Evolutionary conservation across 2,113 vertebrate genomes (phyloP).

Genomic region (Lethenteron reissneri): DNA sequence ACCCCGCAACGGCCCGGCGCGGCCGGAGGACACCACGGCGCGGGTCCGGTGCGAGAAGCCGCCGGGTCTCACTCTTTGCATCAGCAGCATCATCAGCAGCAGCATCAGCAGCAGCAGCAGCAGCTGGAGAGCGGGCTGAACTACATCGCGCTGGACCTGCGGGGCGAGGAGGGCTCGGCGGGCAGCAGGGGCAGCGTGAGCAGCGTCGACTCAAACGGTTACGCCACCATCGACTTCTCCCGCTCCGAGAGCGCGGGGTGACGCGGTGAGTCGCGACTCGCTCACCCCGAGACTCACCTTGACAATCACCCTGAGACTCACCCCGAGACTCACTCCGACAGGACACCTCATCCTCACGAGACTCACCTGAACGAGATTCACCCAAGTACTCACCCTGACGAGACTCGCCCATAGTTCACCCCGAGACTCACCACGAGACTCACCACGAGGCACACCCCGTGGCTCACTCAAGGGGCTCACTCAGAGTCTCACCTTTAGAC

Average conservation of each 20-base stretch:
- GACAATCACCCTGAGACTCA: no score
- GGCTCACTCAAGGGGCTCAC: no score
- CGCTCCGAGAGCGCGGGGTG: not conserved
- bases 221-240: slow-evolving; percentile 1
- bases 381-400: no score
- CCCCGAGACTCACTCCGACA: no score
- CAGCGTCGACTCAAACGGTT: slow-evolving; percentile 1
- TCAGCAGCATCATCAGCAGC: not conserved
- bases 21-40: not conserved
- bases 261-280: no score
- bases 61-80: not conserved
- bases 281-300: no score
- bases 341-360: no score
- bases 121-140: slow-evolving; percentile 1
- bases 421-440: no score
- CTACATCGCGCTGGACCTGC: slow-evolving; percentile 2
- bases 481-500: no score
- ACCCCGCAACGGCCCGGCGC: not conserved
- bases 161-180: slow-evolving; percentile 1
- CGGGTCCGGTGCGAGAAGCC: not conserved
- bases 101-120: not conserved
- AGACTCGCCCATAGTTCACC: no score
- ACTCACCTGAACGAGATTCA: no score
- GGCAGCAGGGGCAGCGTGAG: not conserved
- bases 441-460: no score